phyloP scores from a whole-genome alignment of 2,113 vertebrate genomes.

The Peucedramus taeniatus region DNA sequence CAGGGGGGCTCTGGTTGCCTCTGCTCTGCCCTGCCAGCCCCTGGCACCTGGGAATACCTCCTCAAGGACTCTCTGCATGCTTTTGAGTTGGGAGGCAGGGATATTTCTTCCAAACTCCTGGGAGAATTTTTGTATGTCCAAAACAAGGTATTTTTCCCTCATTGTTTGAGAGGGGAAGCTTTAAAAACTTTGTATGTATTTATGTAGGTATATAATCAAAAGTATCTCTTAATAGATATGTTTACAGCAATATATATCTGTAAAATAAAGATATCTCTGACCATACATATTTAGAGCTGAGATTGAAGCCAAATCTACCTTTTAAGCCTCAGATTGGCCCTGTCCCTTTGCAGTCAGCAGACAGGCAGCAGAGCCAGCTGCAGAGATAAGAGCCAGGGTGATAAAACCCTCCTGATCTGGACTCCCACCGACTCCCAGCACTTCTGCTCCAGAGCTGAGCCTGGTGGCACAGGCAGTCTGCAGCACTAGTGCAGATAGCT shows the following conservation, averaged over 20 bases:
- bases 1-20: neutral
- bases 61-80: neutral
- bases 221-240: neutral
- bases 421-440: neutral
- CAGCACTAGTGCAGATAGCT: constrained; percentile 8
- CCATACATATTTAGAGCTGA: neutral
- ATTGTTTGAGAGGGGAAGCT: neutral
- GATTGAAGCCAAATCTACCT: neutral
- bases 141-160: neutral
- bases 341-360: neutral
- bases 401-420: neutral
- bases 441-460: neutral
- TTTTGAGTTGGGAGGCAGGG: neutral
- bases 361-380: neutral
- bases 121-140: neutral
- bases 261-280: neutral
- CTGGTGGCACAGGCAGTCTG: neutral
- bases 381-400: neutral
- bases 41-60: neutral
- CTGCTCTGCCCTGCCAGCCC: neutral
- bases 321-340: neutral
- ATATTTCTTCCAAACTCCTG: neutral
- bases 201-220: neutral
- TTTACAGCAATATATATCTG: neutral
- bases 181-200: neutral